Evolutionary conservation across 2,888 invertebrate genomes (phyloP).

Genomic region (Drosophila differens): DNA sequence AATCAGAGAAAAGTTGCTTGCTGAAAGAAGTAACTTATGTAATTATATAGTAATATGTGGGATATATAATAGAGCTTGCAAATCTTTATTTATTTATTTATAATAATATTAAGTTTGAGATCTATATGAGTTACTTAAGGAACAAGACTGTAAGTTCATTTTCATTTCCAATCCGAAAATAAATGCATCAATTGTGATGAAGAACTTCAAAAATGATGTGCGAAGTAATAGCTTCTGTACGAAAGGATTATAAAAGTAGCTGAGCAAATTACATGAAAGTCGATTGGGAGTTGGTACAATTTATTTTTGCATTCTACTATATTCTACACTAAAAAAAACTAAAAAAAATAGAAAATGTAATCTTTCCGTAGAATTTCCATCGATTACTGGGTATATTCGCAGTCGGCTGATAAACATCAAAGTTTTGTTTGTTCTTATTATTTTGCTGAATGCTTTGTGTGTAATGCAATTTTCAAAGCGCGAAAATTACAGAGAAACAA

Average conservation of each 20-base stretch:
- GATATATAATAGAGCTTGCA: background rate
- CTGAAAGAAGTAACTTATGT: too few species aligned
- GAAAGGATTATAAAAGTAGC: background rate
- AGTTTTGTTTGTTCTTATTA: slow-evolving; percentile 22
- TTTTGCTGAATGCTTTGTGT: slow-evolving; percentile 66
- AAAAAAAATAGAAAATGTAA: background rate
- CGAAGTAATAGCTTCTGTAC: too few species aligned
- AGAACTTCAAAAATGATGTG: too few species aligned
- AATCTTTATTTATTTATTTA: background rate
- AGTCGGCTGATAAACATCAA: slow-evolving; percentile 12
- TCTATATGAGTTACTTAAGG: background rate
- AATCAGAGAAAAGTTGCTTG: background rate
- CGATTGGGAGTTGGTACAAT: background rate
- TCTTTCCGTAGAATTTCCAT: background rate
- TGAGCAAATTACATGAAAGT: background rate
- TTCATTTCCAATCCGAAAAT: background rate
- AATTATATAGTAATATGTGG: background rate
- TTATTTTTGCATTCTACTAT: background rate
- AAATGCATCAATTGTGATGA: background rate
- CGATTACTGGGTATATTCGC: slow-evolving; percentile 28
- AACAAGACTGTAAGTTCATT: background rate
- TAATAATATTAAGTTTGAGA: background rate
- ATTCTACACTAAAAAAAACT: background rate
- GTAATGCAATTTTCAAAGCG: slow-evolving; percentile 82
- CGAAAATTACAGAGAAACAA: slow-evolving; percentile 78